Conservation (phyloP, 2,113 vertebrate species). For the Thomomys bottae region DNA sequence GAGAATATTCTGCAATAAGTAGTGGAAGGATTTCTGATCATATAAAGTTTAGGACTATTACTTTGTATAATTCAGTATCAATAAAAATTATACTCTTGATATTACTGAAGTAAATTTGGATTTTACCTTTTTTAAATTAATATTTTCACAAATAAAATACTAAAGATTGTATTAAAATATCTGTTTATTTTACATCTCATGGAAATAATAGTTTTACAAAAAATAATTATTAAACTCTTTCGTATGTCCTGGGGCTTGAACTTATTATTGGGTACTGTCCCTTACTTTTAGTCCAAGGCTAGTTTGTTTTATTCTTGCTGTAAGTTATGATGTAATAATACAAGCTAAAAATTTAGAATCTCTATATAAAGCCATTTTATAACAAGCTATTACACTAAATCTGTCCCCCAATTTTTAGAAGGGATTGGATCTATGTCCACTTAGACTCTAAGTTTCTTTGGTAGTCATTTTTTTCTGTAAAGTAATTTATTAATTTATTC, state of each 20-base stretch:
- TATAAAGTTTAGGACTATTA: not conserved
- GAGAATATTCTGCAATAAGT: not conserved
- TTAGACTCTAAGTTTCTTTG: not conserved
- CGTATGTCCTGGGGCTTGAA: too few species aligned
- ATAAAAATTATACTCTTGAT: not conserved
- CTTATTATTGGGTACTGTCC: too few species aligned
- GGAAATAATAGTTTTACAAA: too few species aligned
- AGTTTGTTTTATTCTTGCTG: not conserved
- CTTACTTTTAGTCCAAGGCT: too few species aligned
- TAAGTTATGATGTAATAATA: not conserved
- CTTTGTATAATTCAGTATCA: not conserved
- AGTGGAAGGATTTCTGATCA: not conserved
- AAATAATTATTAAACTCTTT: too few species aligned
- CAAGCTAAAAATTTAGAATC: not conserved
- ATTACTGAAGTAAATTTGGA: not conserved
- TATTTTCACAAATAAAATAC: not conserved
- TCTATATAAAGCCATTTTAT: not conserved
- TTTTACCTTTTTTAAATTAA: not conserved
- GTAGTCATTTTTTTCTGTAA: not conserved
- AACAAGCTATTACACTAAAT: not conserved
- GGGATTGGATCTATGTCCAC: rapidly evolving
- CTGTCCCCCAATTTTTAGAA: rapidly evolving
- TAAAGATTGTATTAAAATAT: not conserved
- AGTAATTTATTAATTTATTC: not conserved
- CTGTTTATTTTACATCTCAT: not conserved